phyloP scores from a whole-genome alignment of 2,113 vertebrate species.

The Myrmecobius fasciatus region DNA sequence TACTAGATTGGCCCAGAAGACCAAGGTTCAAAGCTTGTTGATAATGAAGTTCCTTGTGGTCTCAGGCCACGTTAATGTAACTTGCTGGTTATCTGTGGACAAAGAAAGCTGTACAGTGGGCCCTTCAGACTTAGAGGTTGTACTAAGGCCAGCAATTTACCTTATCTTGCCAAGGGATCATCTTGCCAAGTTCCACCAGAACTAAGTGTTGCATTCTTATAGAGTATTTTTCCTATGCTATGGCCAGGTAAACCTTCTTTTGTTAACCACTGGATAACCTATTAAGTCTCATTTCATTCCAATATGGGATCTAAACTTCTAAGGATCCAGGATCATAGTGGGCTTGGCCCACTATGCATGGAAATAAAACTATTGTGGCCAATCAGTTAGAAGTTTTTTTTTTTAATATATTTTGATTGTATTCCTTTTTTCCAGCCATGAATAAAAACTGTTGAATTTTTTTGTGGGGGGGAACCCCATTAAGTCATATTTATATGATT shows the following conservation, averaged over 20 bases:
- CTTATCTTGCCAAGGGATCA: too few relatives aligned
- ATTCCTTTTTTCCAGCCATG: background rate
- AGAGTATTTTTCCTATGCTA: background rate
- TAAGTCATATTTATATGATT: background rate
- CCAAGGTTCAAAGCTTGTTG: too few relatives aligned
- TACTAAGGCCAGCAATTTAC: background rate
- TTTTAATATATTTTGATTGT: background rate
- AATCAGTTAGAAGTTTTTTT: background rate
- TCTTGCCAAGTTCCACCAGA: background rate
- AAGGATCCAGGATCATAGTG: too few relatives aligned
- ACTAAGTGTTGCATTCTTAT: background rate
- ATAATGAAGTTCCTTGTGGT: background rate
- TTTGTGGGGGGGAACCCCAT: background rate
- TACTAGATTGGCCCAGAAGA: background rate
- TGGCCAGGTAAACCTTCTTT: background rate
- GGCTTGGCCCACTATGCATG: background rate
- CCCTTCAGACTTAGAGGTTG: background rate
- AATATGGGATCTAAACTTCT: background rate
- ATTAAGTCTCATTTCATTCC: background rate
- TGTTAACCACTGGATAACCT: background rate
- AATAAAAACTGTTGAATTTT: background rate
- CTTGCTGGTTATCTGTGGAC: background rate
- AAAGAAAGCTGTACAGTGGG: background rate
- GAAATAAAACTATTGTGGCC: background rate
- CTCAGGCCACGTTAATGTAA: background rate